Evolutionary conservation across 2,797 vertebrate species (phyloP).

Genomic region (Pteronotus mesoamericanus): DNA sequence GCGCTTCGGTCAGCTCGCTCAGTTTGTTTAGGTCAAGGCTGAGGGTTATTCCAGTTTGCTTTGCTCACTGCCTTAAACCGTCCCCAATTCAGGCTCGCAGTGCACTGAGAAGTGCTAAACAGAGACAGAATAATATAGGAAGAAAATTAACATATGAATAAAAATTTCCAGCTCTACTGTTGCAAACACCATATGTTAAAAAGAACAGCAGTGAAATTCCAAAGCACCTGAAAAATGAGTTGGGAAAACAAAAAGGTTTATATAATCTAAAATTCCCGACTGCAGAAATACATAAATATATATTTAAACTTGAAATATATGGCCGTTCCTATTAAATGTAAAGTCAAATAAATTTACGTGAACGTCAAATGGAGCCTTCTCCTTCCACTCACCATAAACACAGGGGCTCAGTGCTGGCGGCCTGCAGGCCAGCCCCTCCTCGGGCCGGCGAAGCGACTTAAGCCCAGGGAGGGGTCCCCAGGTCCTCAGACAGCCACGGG

Average conservation of each 20-base stretch:
- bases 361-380: constrained; percentile 62
- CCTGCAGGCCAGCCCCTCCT: background rate
- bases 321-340: constrained; percentile 69
- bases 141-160: constrained; percentile 22
- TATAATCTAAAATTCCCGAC: constrained; percentile 61
- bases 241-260: constrained; percentile 73
- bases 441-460: background rate
- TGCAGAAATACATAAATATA: constrained; percentile 72
- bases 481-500: background rate
- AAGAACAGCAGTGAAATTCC: constrained; percentile 63
- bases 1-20: background rate
- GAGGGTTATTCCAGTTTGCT: background rate
- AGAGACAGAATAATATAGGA: background rate
- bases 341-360: constrained; percentile 75
- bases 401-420: background rate
- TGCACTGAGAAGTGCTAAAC: background rate
- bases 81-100: background rate
- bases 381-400: constrained; percentile 65
- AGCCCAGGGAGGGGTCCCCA: background rate
- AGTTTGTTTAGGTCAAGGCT: constrained; percentile 24
- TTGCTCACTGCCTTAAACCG: background rate
- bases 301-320: constrained; percentile 75
- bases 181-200: constrained; percentile 56
- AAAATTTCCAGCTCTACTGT: constrained; percentile 34
- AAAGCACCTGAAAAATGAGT: constrained; percentile 76